These are phyloP conservation scores for Rallus limicola DNA, from an alignment of 2,113 vertebrate genomes.

Conservation along the genomic window DNA sequence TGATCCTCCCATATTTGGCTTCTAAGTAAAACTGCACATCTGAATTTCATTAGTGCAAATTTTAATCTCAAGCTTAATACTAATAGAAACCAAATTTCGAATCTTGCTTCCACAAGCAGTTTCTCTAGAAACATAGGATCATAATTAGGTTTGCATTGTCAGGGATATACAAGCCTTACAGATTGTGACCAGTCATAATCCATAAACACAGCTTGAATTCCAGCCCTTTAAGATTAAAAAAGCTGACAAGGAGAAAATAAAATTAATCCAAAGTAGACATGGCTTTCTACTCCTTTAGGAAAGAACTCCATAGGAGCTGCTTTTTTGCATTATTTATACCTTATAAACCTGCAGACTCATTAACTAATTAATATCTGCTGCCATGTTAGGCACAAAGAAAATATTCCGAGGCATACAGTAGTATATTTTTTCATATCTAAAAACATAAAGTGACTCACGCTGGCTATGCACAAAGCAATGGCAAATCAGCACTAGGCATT, in stretches of 20 bases:
- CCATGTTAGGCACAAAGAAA: not conserved
- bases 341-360: not conserved
- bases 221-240: not conserved
- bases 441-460: not conserved
- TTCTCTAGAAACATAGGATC: not conserved
- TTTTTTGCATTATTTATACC: not conserved
- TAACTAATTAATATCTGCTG: not conserved
- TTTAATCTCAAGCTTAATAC: conserved; percentile 3
- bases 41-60: not conserved
- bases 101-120: not conserved
- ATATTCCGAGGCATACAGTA: not conserved
- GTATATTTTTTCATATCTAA: not conserved
- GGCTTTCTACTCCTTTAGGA: not conserved
- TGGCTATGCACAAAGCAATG: not conserved
- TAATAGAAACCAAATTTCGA: conserved; percentile 38
- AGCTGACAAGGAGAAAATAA: not conserved
- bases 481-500: not conserved
- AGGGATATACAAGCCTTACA: not conserved
- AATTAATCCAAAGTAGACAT: not conserved
- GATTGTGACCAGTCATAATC: not conserved
- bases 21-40: not conserved
- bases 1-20: not conserved
- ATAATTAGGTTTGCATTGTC: not conserved
- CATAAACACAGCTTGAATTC: conserved; percentile 15
- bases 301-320: not conserved